Evolutionary conservation across 2,113 vertebrate genomes (phyloP), one percentile per base, ranked within the genome.

Genomic region (Crotophaga sulcirostris): DNA sequence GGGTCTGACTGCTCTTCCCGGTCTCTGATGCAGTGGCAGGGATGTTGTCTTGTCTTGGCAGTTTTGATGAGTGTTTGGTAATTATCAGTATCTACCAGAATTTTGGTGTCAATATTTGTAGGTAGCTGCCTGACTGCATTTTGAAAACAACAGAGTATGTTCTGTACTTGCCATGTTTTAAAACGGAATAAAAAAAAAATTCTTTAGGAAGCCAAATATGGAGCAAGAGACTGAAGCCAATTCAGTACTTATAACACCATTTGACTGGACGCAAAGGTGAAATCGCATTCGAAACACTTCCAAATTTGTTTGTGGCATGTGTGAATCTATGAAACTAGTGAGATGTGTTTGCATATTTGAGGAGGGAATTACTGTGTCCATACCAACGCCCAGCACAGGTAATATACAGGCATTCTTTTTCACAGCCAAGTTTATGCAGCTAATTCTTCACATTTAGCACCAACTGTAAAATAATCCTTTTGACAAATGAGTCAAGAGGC

Each of bases 401-500:
- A 91, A 88, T 29, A 84, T 44, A 68, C 60, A 75, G 63, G 75
- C 49, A 47, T 45, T 86, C 83, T 62, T 87, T 92, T 81, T 89
- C 68, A 94, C 33, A 84, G 54, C 73, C 56, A 74, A 47, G 79
- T 92, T 96, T 86, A 89, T 93, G 90, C 49, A 92, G 85, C 62
- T 92, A 84, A 90, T 95, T 95, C 58, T 62, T 96, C 90, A 92
- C 72, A 64, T 83, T 84, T 85, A 81, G 93, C 88, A 92, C 66
- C 0, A 2, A 89, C 86, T 76, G 72, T 79, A 89, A 66, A 82
- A 84, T 81, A 93, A 94, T 92, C 88, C 76, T 92, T 90, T 38
- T 93, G 96, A 96, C 68, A 96, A 96, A 96, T 84, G 96, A 95
- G 88, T 81, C 91, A 64, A 96, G 90, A 92, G 68, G 89, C 88